These are phyloP conservation scores for Hippocampus comes DNA, from an alignment of 2,113 vertebrate genomes.

Conservation along the genomic window DNA sequence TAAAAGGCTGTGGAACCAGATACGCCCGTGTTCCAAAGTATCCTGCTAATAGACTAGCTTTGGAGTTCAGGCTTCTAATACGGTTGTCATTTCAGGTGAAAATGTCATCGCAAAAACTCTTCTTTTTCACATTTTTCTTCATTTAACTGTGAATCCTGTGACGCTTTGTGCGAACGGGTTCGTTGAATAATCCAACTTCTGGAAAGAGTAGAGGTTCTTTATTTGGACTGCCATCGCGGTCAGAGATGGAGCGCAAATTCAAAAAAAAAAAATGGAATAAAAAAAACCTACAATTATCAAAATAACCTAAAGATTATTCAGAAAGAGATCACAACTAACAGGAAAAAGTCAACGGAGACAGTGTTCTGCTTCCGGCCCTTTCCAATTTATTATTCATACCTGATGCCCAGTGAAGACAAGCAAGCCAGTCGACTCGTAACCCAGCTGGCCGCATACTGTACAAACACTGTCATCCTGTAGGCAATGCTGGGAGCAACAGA, in stretches of 20 bases:
- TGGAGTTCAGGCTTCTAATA: neutral
- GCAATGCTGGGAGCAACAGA: conserved; percentile 58
- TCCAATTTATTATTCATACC: conserved; percentile 61
- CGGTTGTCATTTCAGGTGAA: neutral
- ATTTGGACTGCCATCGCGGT: no score
- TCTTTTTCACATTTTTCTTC: neutral
- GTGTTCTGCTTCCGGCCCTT: conserved; percentile 41
- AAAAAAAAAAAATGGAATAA: neutral
- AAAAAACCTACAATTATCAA: neutral
- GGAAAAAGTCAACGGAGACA: conserved; percentile 41
- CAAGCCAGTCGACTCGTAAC: conserved; percentile 36
- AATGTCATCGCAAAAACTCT: neutral
- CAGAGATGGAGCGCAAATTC: no score
- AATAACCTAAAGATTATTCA: conserved; percentile 15
- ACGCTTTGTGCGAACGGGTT: no score
- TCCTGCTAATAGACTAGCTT: neutral
- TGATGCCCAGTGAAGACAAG: conserved; percentile 46
- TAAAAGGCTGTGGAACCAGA: conserved; percentile 14
- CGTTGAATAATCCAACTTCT: no score
- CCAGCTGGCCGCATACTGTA: conserved; percentile 54
- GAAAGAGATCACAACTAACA: conserved; percentile 31
- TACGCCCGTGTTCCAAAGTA: neutral
- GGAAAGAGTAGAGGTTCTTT: no score
- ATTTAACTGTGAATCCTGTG: neutral
- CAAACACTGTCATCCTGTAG: conserved; percentile 62